Conservation (phyloP, 2,113 vertebrate species). For the Electrona antarctica region DNA sequence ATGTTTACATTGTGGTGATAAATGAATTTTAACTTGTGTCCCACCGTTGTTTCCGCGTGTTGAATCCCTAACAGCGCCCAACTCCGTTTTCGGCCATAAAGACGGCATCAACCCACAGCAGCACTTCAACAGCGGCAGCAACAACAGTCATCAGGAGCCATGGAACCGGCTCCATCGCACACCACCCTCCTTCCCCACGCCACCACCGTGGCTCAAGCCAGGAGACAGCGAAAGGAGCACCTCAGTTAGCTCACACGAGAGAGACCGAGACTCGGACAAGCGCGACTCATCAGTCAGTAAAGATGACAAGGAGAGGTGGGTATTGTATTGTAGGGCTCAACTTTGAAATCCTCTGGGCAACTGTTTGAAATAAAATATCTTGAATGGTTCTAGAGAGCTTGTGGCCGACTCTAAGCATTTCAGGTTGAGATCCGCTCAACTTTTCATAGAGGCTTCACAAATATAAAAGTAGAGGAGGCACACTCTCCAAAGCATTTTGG, state of each 20-base stretch:
- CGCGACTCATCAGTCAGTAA: constrained; percentile 89
- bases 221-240: constrained; percentile 93
- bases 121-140: constrained; percentile 88
- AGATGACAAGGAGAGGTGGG: constrained; percentile 98
- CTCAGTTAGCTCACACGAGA: constrained; percentile 91
- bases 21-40: constrained; percentile 65
- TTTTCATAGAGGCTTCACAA: too few species aligned
- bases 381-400: too few species aligned
- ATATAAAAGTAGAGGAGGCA: too few species aligned
- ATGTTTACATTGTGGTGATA: constrained; percentile 5
- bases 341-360: too few species aligned
- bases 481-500: too few species aligned
- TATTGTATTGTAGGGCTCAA: constrained; percentile 12
- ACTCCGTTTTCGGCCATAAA: constrained; percentile 96
- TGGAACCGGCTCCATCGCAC: constrained; percentile 99
- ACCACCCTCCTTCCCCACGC: constrained; percentile 96
- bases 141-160: constrained; percentile 90
- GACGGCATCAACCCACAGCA: constrained; percentile 91
- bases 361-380: too few species aligned
- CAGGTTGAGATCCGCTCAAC: too few species aligned
- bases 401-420: too few species aligned
- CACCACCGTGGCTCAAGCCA: constrained; percentile 97
- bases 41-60: constrained; percentile 52
- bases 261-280: constrained; percentile 93
- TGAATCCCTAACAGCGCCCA: constrained; percentile 89